Evolutionary conservation across 2,888 invertebrate genomes (phyloP), one percentile per base, ranked within the genome.

Genomic region (Zygogramma bicolorata): DNA sequence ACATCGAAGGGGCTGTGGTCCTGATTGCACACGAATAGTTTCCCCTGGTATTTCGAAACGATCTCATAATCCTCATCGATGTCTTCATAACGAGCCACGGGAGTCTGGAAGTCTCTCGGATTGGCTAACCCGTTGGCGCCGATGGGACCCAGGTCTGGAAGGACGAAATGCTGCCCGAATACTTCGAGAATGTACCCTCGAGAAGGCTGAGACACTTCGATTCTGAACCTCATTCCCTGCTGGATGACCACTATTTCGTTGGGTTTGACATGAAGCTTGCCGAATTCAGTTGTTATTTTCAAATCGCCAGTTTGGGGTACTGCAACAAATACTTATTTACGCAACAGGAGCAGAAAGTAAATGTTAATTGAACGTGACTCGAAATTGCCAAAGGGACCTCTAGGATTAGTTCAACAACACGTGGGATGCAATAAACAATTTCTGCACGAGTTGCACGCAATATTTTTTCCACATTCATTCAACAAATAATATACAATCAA

Each of bases 121-220:
- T 97, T 98, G 1, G 99, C 99, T 76, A 99, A 88, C 0, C 99
- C 99, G 86, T 99, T 99, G 0, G 99, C 98, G 27, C 98, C 99
- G 80, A 99, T 99, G 0, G 98, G 98, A 3, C 99, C 99, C 27
- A 99, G 90, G 86, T 96, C 94, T 0, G 99, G 99, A 63, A 99
- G 88, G 71, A 92, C 92, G 87, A 98, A 99, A 87, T 99, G 99
- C 67, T 93, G 93, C 81, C 97, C 96, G 85, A 94, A 99, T 0
- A 99, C 97, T 88, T 99, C 99, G 62, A 99, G 88, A 74, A 99
- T 92, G 84, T 99, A 99, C 10, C 96, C 96, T 70, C 96, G 90
- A 6, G 94, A 91, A 1, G 94, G 91, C 8, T 92, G 92, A 0
- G 89, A 87, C 0, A 98, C 93, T 7, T 89, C 90, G 0, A 99